Percentiles rank a stretch among this genome's conserved stretches.
Evolutionary conservation across 2,113 vertebrate species (phyloP).

Genomic region (Pelvicachromis taeniatus): DNA sequence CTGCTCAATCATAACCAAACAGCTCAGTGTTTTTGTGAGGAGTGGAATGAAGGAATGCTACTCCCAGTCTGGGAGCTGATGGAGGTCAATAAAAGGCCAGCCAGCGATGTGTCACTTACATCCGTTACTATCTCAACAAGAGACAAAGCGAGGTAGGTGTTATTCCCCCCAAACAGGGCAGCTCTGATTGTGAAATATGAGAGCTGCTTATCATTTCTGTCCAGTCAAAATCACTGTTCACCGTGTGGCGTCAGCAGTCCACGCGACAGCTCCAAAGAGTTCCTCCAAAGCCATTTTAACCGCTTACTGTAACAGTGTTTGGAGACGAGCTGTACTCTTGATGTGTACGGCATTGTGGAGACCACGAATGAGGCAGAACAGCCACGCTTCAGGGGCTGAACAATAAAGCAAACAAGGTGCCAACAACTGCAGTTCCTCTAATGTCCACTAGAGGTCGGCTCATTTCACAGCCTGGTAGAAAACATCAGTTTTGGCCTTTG

Average conservation of each 20-base stretch:
- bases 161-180: not conserved
- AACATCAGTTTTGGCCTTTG: not conserved
- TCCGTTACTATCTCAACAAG: not conserved
- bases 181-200: not conserved
- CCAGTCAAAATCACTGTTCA: not conserved
- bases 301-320: not conserved
- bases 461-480: not conserved
- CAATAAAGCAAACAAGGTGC: not conserved
- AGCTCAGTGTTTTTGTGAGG: not conserved
- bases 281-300: not conserved
- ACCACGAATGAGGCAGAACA: not conserved
- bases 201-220: not conserved
- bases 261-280: not conserved
- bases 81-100: not conserved
- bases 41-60: not conserved
- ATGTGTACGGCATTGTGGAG: not conserved
- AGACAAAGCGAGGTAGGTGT: not conserved
- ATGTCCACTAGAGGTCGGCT: not conserved
- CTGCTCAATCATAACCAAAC: constrained; percentile 29
- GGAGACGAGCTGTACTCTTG: not conserved
- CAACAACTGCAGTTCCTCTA: not conserved
- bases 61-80: not conserved
- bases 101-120: not conserved
- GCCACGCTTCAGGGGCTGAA: not conserved
- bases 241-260: not conserved